phyloP scores from a whole-genome alignment of 1,140 invertebrate genomes.

The Drosophila kurseongensis region DNA sequence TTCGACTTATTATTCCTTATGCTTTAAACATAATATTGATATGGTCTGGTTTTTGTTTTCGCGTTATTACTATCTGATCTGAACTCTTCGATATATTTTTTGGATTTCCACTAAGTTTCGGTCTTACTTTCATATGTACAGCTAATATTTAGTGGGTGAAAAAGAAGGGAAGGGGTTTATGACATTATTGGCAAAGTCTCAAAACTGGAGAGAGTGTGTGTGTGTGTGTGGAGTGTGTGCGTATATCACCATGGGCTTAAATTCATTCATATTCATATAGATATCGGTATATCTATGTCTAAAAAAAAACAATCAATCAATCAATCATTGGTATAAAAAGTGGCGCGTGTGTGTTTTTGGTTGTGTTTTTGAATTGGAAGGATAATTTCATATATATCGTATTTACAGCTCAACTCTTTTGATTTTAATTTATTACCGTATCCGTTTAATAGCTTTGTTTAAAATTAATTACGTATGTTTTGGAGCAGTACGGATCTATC shows the following conservation, averaged over 20 bases:
- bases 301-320: constrained; percentile 31
- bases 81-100: neutral
- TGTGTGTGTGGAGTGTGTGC: constrained; percentile 32
- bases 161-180: neutral
- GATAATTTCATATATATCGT: constrained; percentile 42
- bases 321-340: constrained; percentile 36
- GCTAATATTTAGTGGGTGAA: constrained; percentile 4
- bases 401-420: constrained; percentile 46
- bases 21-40: constrained; percentile 70
- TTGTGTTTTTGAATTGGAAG: constrained; percentile 54
- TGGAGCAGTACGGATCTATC: constrained; percentile 39
- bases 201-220: constrained; percentile 19
- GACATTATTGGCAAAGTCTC: constrained; percentile 34
- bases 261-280: constrained; percentile 53
- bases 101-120: constrained; percentile 13
- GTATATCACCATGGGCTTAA: constrained; percentile 70
- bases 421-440: constrained; percentile 21
- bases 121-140: constrained; percentile 26
- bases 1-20: constrained; percentile 27
- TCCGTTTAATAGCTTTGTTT: constrained; percentile 23
- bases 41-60: constrained; percentile 68
- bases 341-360: constrained; percentile 16
- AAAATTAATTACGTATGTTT: constrained; percentile 77
- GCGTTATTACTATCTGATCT: constrained; percentile 10
- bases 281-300: constrained; percentile 25